These are phyloP conservation scores for Bradynema listronoti DNA, from an alignment of 1,140 invertebrate species.

Conservation along the genomic window DNA sequence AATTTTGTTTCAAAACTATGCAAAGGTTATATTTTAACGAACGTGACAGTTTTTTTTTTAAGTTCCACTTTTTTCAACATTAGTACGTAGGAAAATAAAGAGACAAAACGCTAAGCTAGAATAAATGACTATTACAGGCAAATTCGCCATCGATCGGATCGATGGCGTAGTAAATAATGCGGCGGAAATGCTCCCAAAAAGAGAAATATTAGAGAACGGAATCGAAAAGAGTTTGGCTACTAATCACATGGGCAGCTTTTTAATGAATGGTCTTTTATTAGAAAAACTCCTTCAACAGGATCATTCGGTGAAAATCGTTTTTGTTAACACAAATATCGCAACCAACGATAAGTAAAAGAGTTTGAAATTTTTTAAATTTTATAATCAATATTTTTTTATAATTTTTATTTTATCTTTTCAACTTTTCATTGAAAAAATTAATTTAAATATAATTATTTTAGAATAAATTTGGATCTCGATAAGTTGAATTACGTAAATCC, in stretches of 20 bases:
- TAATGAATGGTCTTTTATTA: slow-evolving; percentile 47
- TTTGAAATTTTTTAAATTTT: slow-evolving; percentile 11
- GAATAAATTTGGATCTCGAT: slow-evolving; percentile 37
- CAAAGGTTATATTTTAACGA: slow-evolving; percentile 35
- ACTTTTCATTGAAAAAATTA: slow-evolving; percentile 11
- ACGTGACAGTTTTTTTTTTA: not conserved
- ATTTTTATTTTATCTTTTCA: not conserved
- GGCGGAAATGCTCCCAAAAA: slow-evolving; percentile 40
- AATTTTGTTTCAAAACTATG: slow-evolving; percentile 50
- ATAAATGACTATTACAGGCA: slow-evolving; percentile 29
- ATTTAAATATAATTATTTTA: slow-evolving; percentile 25
- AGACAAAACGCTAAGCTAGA: slow-evolving; percentile 11
- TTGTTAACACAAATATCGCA: slow-evolving; percentile 52
- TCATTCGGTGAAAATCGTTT: slow-evolving; percentile 43
- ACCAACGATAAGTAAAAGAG: slow-evolving; percentile 26
- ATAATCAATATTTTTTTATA: not conserved
- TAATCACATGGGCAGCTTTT: slow-evolving; percentile 54
- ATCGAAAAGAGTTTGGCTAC: slow-evolving; percentile 54
- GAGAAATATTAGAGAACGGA: slow-evolving; percentile 46
- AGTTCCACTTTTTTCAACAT: slow-evolving; percentile 3
- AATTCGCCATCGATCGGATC: slow-evolving; percentile 49
- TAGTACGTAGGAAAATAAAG: not conserved
- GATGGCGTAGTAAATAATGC: slow-evolving; percentile 55
- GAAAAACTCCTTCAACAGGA: slow-evolving; percentile 47
- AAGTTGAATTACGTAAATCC: slow-evolving; percentile 47